A percentile compares a stretch with the other conserved stretches of the same genome.
Evolutionary conservation across 2,113 vertebrate species (phyloP).

Genomic region (Otis tarda): DNA sequence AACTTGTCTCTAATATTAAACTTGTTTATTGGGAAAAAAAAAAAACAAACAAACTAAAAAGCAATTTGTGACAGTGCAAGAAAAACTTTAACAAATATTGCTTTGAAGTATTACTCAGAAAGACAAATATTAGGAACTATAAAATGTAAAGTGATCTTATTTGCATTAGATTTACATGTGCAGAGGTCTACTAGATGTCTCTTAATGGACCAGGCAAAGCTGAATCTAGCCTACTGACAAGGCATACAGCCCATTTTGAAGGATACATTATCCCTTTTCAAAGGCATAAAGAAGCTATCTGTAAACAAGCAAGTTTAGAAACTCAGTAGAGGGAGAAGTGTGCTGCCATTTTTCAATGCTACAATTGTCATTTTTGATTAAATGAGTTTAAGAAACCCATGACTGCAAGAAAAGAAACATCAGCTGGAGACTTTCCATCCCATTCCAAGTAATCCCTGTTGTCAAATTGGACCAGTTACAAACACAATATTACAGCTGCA

Average conservation of each 20-base stretch:
- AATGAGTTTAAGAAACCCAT: neutral
- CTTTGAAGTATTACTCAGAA: constrained; percentile 77
- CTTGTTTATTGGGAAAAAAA: constrained; percentile 50
- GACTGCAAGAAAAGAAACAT: neutral
- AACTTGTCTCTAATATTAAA: constrained; percentile 71
- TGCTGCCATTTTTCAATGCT: constrained; percentile 66
- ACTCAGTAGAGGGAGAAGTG: constrained; percentile 69
- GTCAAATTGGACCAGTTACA: constrained; percentile 11
- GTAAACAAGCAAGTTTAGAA: constrained; percentile 73
- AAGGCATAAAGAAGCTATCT: constrained; percentile 75
- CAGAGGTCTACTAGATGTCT: constrained; percentile 75
- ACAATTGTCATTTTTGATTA: constrained; percentile 40
- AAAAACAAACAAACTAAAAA: constrained; percentile 57
- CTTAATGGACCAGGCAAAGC: constrained; percentile 70
- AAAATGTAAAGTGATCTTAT: constrained; percentile 79
- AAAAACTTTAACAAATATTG: constrained; percentile 78
- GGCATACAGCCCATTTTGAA: constrained; percentile 65
- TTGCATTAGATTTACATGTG: constrained; percentile 80
- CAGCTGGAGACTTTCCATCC: constrained; percentile 37
- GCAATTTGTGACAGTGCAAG: constrained; percentile 76
- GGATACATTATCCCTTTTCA: constrained; percentile 76
- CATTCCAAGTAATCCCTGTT: constrained; percentile 33
- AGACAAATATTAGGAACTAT: constrained; percentile 79
- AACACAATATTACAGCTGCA: constrained; percentile 43
- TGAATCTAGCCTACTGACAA: constrained; percentile 61